phyloP scores from a whole-genome alignment of 2,797 vertebrate genomes.

The Xenops minutus region DNA sequence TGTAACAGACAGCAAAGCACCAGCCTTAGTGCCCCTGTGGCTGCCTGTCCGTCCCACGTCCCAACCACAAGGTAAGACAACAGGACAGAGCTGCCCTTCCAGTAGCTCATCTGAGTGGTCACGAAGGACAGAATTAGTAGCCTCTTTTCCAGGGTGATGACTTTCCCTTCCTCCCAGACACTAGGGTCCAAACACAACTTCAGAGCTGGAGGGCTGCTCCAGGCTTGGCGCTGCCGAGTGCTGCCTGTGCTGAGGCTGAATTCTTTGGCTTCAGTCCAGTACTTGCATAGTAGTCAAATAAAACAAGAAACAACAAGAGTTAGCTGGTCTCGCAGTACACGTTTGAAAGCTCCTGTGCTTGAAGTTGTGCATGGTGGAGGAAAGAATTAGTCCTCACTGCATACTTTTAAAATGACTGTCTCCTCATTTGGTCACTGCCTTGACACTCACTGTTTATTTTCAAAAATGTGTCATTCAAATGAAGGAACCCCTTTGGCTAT shows the following conservation, averaged over 20 bases:
- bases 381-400: not conserved
- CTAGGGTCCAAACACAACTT: not conserved
- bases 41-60: accelerated
- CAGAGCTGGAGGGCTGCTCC: not conserved
- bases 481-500: not conserved
- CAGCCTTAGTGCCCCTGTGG: not conserved
- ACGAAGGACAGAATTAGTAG: not conserved
- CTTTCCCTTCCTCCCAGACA: not conserved
- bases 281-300: constrained; percentile 50
- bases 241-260: not conserved
- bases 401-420: not conserved
- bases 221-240: accelerated
- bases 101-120: not conserved
- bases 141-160: not conserved
- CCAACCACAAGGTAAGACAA: not conserved
- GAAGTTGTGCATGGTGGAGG: not conserved
- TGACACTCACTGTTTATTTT: not conserved
- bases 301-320: constrained; percentile 59
- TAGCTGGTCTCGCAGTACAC: not conserved
- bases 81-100: not conserved
- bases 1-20: not conserved
- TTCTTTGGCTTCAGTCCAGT: constrained; percentile 44
- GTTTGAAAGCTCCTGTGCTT: constrained; percentile 12
- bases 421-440: not conserved
- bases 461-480: not conserved